Evolutionary conservation across 2,113 vertebrate genomes (phyloP).

Genomic region (Deroptyus accipitrinus): DNA sequence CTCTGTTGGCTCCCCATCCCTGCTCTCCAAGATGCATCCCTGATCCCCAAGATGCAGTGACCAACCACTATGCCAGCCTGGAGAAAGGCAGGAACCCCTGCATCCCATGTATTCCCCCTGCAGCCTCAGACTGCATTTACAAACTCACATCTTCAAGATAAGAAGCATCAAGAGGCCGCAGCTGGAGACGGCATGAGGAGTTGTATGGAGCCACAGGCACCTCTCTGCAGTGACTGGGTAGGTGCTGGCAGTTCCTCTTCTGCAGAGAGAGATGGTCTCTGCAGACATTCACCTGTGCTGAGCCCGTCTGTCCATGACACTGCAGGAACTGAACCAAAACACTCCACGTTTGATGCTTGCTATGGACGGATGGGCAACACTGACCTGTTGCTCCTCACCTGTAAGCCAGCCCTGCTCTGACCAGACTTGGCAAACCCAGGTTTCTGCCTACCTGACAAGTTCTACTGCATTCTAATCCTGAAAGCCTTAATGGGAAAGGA

Average conservation of each 20-base stretch:
- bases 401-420: neutral
- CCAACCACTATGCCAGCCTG: neutral
- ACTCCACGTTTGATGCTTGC: neutral
- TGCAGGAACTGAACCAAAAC: conserved; percentile 45
- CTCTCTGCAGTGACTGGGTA: conserved; percentile 8
- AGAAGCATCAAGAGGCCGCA: neutral
- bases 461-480: neutral
- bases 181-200: neutral
- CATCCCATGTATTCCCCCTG: accelerated
- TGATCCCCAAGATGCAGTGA: neutral
- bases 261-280: neutral
- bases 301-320: neutral
- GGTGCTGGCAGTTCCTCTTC: neutral
- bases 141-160: conserved; percentile 6
- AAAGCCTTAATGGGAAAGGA: neutral
- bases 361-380: neutral
- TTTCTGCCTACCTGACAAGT: neutral
- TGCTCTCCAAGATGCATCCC: neutral
- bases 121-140: neutral
- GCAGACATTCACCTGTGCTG: neutral
- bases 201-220: neutral
- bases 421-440: neutral
- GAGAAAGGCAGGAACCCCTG: neutral
- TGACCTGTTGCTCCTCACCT: neutral
- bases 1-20: neutral